Conservation (phyloP, 2,888 invertebrate species). For the Nomada flava region DNA sequence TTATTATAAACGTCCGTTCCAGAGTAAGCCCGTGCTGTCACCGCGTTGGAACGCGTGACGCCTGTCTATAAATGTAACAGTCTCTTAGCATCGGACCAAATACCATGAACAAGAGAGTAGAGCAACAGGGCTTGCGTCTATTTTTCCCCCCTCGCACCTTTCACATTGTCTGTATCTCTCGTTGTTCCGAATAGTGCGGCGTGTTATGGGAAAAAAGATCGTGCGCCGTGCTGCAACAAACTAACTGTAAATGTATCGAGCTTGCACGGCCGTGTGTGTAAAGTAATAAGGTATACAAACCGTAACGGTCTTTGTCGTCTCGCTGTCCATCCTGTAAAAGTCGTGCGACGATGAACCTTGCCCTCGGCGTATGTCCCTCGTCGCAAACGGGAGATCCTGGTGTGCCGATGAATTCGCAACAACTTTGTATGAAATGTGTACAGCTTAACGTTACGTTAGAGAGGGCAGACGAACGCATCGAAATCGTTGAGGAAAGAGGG, state of each 20-base stretch:
- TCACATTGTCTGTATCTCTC: conserved; percentile 24
- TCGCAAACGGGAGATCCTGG: neutral
- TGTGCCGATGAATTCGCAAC: neutral
- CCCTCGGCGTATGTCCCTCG: neutral
- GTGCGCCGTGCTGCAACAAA: conserved; percentile 5
- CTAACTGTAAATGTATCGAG: conserved; percentile 24
- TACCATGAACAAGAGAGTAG: conserved; percentile 17
- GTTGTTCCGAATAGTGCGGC: conserved; percentile 33
- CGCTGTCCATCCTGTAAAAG: conserved; percentile 2
- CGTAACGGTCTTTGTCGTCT: conserved; percentile 7
- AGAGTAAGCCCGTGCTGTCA: conserved; percentile 26
- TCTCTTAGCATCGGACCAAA: conserved; percentile 61
- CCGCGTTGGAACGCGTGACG: conserved; percentile 17
- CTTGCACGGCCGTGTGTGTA: conserved; percentile 22
- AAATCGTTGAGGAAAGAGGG: neutral
- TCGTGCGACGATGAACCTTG: conserved; percentile 20
- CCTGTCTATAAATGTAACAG: conserved; percentile 47
- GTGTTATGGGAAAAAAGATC: conserved; percentile 17
- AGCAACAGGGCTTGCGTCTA: conserved; percentile 48
- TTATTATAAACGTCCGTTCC: conserved; percentile 36
- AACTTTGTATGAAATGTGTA: conserved; percentile 20
- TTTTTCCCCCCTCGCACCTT: conserved; percentile 30
- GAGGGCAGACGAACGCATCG: neutral
- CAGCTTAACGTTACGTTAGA: conserved; percentile 21
- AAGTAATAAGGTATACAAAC: conserved; percentile 25